A percentile compares a stretch with the other conserved stretches of the same genome.
phyloP scores from a whole-genome alignment of 2,888 invertebrate genomes.

The Drosophila ezoana region DNA sequence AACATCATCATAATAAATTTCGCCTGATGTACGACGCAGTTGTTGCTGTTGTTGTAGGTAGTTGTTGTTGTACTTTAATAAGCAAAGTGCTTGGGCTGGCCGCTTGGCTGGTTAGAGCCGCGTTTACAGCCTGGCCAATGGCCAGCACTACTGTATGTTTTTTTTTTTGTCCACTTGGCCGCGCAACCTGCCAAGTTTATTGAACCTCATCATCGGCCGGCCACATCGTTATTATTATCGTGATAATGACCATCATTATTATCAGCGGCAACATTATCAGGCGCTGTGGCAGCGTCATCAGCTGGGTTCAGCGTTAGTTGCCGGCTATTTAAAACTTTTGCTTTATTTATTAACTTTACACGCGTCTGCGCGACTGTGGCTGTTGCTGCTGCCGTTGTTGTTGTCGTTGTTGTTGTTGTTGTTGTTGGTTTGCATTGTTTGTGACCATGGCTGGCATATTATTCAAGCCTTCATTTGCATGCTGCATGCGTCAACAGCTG shows the following conservation, averaged over 20 bases:
- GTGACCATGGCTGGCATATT: slow-evolving; percentile 48
- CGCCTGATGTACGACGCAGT: slow-evolving; percentile 65
- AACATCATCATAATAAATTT: slow-evolving; percentile 80
- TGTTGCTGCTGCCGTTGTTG: slow-evolving; percentile 5
- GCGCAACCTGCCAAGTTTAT: slow-evolving; percentile 67
- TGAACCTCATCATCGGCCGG: slow-evolving; percentile 56
- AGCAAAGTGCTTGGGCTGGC: slow-evolving; percentile 79
- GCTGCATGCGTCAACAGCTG: slow-evolving; percentile 72
- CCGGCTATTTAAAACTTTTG: slow-evolving; percentile 55
- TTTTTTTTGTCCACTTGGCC: slow-evolving; percentile 63
- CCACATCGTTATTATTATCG: slow-evolving; percentile 10
- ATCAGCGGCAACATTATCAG: slow-evolving; percentile 27
- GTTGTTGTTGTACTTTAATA: slow-evolving; percentile 69
- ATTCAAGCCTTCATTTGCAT: slow-evolving; percentile 62
- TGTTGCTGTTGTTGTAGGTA: slow-evolving; percentile 25
- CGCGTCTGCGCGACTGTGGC: slow-evolving; percentile 15
- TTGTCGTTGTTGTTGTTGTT: neutral
- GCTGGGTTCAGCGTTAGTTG: slow-evolving; percentile 62
- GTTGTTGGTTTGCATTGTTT: slow-evolving; percentile 37
- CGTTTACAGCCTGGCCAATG: slow-evolving; percentile 48
- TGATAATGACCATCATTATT: slow-evolving; percentile 3
- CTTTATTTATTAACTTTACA: slow-evolving; percentile 65
- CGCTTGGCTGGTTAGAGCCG: slow-evolving; percentile 65
- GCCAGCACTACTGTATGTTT: slow-evolving; percentile 38
- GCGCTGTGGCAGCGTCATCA: slow-evolving; percentile 46